These are phyloP conservation scores for Polyommatus iphigenia DNA, from an alignment of 2,888 invertebrate species.

Conservation along the genomic window DNA sequence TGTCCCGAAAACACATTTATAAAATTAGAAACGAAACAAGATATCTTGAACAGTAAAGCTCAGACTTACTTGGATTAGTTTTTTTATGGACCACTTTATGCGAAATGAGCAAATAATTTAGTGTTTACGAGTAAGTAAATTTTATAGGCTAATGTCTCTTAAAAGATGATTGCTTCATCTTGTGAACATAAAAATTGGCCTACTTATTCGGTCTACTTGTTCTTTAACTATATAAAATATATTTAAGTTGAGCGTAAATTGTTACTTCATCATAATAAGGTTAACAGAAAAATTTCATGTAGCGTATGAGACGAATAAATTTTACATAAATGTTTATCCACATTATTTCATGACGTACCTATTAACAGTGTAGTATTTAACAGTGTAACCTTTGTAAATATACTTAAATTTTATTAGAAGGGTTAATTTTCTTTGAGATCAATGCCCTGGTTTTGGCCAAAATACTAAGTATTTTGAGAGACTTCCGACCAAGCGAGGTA, in stretches of 20 bases:
- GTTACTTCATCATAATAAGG: no score
- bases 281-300: no score
- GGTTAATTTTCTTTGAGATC: no score
- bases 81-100: neutral
- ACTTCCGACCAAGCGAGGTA: no score
- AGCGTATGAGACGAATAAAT: no score
- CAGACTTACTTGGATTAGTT: neutral
- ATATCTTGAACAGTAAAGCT: neutral
- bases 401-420: no score
- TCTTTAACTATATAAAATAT: neutral
- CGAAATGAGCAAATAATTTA: slow-evolving; percentile 8
- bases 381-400: no score
- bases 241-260: neutral
- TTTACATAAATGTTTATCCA: no score
- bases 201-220: neutral
- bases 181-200: neutral
- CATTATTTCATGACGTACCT: no score
- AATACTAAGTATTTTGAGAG: neutral
- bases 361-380: no score
- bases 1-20: slow-evolving; percentile 21
- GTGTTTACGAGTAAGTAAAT: neutral
- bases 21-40: slow-evolving; percentile 1
- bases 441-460: no score
- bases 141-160: neutral
- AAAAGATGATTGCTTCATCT: neutral